These are phyloP conservation scores for Urechis unicinctus DNA, from an alignment of 2,888 invertebrate genomes.

Conservation along the genomic window DNA sequence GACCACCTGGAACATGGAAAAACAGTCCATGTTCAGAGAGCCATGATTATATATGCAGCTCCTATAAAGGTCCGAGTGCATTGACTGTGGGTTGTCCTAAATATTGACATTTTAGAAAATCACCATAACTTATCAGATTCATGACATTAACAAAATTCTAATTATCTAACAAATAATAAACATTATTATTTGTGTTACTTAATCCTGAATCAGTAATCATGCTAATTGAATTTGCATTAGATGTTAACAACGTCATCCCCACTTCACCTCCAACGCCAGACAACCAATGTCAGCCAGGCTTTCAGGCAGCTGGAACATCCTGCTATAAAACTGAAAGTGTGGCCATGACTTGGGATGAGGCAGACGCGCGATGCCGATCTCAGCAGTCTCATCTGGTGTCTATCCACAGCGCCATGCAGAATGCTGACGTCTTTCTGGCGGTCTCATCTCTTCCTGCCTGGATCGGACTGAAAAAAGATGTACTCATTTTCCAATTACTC, in stretches of 20 bases:
- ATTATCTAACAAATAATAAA: no score
- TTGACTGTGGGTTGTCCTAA: no score
- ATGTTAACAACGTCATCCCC: conserved; percentile 4
- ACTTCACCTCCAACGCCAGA: conserved; percentile 5
- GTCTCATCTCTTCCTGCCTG: not conserved
- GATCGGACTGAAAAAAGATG: conserved; percentile 7
- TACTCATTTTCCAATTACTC: no score
- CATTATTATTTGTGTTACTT: no score
- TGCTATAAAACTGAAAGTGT: not conserved
- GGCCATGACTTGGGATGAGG: not conserved
- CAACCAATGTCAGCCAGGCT: conserved; percentile 1
- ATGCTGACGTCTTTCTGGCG: conserved; percentile 9
- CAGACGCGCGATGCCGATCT: not conserved
- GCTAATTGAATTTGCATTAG: not conserved
- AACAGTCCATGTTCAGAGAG: conserved; percentile 3
- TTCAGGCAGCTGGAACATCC: not conserved
- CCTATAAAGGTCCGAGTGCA: conserved; percentile 13
- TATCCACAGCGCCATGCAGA: conserved; percentile 8
- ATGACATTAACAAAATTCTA: no score
- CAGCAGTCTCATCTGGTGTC: conserved; percentile 7
- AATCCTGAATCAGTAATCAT: no score
- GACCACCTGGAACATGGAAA: conserved; percentile 13
- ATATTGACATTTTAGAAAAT: no score
- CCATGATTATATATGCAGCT: conserved; percentile 14
- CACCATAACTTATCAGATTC: no score